Base-by-base conservation (phyloP, 2,113 vertebrate genomes). In the Thoracochromis brauschi region DNA sequence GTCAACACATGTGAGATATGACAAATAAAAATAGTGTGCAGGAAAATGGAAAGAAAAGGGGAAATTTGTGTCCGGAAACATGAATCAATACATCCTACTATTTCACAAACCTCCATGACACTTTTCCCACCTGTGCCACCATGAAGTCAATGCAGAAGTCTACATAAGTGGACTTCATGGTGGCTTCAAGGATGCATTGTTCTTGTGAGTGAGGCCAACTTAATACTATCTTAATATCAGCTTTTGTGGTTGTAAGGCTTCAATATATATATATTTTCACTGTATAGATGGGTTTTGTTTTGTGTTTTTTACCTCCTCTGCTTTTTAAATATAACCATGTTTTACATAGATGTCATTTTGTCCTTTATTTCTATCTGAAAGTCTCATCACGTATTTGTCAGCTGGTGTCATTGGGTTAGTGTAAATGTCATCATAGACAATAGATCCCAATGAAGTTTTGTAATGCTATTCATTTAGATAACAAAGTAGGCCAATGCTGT, bases 401-500 rank as follows among this genome's bases (percentile, higher is more conserved):
- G 40, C 11, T 68, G 81, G 24, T 79, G 57, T 49, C 73, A 78
- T 5, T 78, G 45, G 26, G 42, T 31, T 51, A 0, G 10, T 78
- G 6, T n/a, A 40, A 3, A 49, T 29, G 24, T 51, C 53, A 33
- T 24, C 81, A 24, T 17, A 54, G 57, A 88, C n/a, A 80, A 35
- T 2, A 4, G 8, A 33, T 5, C 2, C 8, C 3, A 31, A 8
- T 31, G 29, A 65, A 10, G 63, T 84, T 81, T 57, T 51, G 75
- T 57, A 55, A 87, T 4, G 1, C 5, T n/a, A 26, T 65, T 82
- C 13, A 58, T 78, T 85, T 71, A 53, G 79, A 86, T 68, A 80
- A 85, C 6, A 92, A 93, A 94, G 75, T 90, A 91, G 93, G 91
- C 40, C 91, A 90, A 2, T 9, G 29, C 40, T 42, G 82, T 60